Evolutionary conservation across 2,888 invertebrate species (phyloP), one percentile per base, ranked within the genome.

Genomic region (Drosophila neonasuta): DNA sequence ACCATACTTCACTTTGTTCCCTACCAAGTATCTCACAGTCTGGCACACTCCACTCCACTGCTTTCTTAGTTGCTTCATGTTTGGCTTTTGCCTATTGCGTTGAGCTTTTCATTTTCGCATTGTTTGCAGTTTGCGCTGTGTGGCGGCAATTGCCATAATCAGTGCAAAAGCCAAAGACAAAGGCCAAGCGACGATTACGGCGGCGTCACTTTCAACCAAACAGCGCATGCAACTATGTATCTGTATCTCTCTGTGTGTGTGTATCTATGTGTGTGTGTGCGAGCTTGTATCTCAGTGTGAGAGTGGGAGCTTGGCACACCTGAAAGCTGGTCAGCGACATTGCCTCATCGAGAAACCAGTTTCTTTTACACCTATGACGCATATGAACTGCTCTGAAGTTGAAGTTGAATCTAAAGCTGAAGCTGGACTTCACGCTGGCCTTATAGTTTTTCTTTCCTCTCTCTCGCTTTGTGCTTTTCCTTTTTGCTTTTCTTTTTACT

Each of bases 121-220:
- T 85, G 80, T 85, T 80, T 81, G 86, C 83, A 86, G 83, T 82
- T 87, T 87, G 82, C 36, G 36, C 36, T 36, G 36, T 36, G 36
- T n/a, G 36, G 36, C 36, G 36, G 86, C 83, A 86, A 86, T 82
- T 87, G 87, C 87, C 84, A 86, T 80, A 87, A 87, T 82, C 88
- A 82, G 86, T 82, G 87, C 81, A 85, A 84, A 62, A 77, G 60
- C 45, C 68, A 77, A 70, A 77, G 80, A 86, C 81, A 81, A 87
- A 87, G 86, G 86, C 80, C 81, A 82, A 85, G 68, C 80, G 79
- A 74, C 75, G 75, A 74, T 78, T 74, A 78, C 70, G 60, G 80
- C 65, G 74, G 78, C 78, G 66, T 87, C 83, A 82, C 81, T 81
- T 81, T 81, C 81, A 73, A 66, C 67, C 68, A 62, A 11, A 11